Percentiles rank a stretch among this genome's conserved stretches.
These are phyloP conservation scores for Argyra leucocephala DNA, from an alignment of 2,888 invertebrate genomes.

Conservation along the genomic window DNA sequence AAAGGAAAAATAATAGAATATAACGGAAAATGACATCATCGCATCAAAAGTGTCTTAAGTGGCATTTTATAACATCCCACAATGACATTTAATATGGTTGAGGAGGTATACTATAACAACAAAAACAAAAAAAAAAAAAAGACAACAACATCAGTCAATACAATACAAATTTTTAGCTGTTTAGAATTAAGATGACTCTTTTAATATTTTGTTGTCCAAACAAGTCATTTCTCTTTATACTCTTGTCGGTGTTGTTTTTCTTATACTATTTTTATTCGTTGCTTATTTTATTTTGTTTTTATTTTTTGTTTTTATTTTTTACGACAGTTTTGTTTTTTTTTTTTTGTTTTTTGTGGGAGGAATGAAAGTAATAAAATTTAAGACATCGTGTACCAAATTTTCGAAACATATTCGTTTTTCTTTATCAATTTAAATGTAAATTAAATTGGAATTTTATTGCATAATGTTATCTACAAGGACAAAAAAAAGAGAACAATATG, in stretches of 20 bases:
- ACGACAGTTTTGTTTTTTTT: not conserved
- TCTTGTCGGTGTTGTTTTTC: not conserved
- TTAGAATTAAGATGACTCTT: not conserved
- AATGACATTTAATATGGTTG: slow-evolving; percentile 4
- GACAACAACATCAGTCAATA: not conserved
- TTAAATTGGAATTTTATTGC: slow-evolving; percentile 6
- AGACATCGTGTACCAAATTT: not conserved
- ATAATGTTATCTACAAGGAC: not conserved
- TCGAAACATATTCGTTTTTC: not conserved
- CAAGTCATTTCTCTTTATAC: not conserved
- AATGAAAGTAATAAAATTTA: not conserved
- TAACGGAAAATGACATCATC: no score
- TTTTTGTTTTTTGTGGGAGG: not conserved
- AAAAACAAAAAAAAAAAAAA: not conserved
- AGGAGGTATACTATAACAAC: not conserved
- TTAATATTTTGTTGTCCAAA: not conserved
- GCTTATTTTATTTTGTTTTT: not conserved
- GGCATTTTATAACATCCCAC: slow-evolving; percentile 3
- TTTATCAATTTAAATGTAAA: slow-evolving; percentile 3
- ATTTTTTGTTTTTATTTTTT: not conserved
- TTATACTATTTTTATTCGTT: not conserved
- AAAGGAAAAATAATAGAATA: no score
- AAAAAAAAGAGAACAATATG: no score
- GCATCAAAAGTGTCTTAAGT: no score
- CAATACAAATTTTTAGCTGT: not conserved